Percentiles rank a stretch among this genome's conserved stretches.
Conservation (phyloP, 2,113 vertebrate genomes). For the Cromileptes altivelis region DNA sequence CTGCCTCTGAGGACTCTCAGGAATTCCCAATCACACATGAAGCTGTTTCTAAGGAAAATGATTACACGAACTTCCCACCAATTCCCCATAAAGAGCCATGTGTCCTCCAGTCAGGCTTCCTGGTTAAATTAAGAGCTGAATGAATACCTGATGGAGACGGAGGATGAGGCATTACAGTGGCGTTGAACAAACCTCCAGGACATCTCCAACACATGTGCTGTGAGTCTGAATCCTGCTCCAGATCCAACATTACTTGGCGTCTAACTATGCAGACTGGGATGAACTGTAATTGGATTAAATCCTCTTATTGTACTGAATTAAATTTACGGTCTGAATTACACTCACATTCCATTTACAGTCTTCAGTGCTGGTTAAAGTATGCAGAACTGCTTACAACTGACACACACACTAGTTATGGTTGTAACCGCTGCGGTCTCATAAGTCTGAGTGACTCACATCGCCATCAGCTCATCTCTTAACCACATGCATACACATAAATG, state of each 20-base stretch:
- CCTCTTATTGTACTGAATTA: conserved; percentile 51
- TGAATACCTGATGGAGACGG: conserved; percentile 43
- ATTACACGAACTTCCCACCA: conserved; percentile 32
- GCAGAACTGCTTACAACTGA: conserved; percentile 37
- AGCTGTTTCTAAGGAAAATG: conserved; percentile 26
- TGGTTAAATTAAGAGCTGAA: conserved; percentile 43
- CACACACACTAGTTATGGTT: conserved; percentile 61
- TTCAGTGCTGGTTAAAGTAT: conserved; percentile 41
- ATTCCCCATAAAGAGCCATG: conserved; percentile 5
- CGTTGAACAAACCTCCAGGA: conserved; percentile 49
- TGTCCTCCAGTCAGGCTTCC: conserved; percentile 31
- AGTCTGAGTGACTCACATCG: conserved; percentile 69
- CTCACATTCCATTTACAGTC: conserved; percentile 54
- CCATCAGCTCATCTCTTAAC: conserved; percentile 69
- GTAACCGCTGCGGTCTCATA: conserved; percentile 67
- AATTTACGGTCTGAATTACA: conserved; percentile 55
- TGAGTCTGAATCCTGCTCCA: conserved; percentile 31
- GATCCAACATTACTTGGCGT: conserved; percentile 66
- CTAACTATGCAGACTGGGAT: conserved; percentile 68
- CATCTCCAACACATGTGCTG: conserved; percentile 66
- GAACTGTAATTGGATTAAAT: conserved; percentile 59
- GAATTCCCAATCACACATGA: conserved; percentile 26
- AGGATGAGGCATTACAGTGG: conserved; percentile 53
- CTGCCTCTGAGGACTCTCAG: conserved; percentile 5
- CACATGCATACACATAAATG: conserved; percentile 61